phyloP scores from a whole-genome alignment of 2,888 invertebrate genomes.

The Chymomyza amoena region DNA sequence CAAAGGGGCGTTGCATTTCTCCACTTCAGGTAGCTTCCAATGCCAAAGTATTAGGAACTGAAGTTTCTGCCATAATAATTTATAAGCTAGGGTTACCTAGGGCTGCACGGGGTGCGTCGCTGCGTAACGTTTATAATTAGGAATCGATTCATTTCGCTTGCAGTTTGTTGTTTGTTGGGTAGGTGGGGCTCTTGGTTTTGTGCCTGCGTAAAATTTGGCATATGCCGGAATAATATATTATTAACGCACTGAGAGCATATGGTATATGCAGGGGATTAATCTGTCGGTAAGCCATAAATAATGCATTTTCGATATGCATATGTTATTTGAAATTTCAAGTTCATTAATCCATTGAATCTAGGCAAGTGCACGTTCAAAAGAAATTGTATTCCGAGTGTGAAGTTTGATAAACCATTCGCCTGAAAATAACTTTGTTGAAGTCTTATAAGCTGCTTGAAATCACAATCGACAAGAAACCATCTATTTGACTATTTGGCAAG shows the following conservation, averaged over 20 bases:
- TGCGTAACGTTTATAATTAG: constrained; percentile 51
- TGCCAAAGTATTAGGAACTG: neutral
- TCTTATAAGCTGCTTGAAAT: too few species aligned
- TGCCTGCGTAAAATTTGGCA: constrained; percentile 48
- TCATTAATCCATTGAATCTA: constrained; percentile 5
- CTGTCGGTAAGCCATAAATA: neutral
- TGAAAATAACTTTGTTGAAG: too few species aligned
- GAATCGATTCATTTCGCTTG: constrained; percentile 54
- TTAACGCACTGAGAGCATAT: constrained; percentile 37
- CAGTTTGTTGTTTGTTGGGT: constrained; percentile 9
- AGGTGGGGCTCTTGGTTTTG: constrained; percentile 37
- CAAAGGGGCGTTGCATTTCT: constrained; percentile 6
- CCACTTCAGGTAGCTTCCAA: constrained; percentile 48
- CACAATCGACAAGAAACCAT: too few species aligned
- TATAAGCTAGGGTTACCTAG: constrained; percentile 12
- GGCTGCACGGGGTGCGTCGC: constrained; percentile 9
- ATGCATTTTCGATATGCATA: neutral
- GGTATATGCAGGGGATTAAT: constrained; percentile 12
- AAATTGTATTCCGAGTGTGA: neutral
- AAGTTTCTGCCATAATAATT: neutral
- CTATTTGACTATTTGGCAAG: too few species aligned
- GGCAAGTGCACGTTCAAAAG: neutral
- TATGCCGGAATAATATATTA: constrained; percentile 53
- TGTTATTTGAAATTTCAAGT: neutral
- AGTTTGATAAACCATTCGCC: neutral